Conservation (phyloP, 2,113 vertebrate genomes). For the Passer montanus region DNA sequence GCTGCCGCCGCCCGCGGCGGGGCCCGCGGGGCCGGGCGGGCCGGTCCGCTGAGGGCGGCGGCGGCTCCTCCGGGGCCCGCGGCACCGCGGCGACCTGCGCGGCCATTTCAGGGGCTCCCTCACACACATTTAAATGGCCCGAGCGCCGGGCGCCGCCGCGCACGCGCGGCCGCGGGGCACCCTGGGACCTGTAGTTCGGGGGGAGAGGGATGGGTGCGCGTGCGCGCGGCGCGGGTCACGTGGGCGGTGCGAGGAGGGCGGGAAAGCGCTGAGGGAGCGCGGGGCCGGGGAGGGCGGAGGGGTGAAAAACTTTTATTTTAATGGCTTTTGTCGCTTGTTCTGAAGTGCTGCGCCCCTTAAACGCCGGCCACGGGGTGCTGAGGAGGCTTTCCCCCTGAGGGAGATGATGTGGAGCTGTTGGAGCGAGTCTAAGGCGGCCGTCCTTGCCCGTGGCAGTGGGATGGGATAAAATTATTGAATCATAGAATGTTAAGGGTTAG, state of each 20-base stretch:
- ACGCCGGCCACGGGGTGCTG: not conserved
- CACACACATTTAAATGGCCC: constrained; percentile 5
- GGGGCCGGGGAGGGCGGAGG: fast-evolving
- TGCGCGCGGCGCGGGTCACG: not conserved
- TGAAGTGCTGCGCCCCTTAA: not conserved
- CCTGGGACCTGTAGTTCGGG: not conserved
- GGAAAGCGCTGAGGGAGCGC: not conserved
- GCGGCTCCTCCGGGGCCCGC: not conserved
- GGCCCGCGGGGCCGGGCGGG: not conserved
- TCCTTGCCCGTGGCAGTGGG: not conserved
- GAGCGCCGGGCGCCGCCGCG: not conserved
- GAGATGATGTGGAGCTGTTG: not conserved
- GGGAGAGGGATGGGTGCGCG: not conserved
- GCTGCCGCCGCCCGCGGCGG: not conserved
- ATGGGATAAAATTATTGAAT: not conserved
- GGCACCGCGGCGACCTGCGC: not conserved
- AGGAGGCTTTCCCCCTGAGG: fast-evolving
- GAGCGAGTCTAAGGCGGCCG: not conserved
- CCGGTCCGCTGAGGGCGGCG: not conserved
- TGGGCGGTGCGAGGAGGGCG: not conserved
- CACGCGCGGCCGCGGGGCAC: not conserved
- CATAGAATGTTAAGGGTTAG: too few species aligned
- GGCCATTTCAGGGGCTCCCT: not conserved
- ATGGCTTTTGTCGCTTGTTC: too few species aligned
- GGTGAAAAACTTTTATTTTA: not conserved